phyloP scores from a whole-genome alignment of 2,113 vertebrate genomes.

The Hiodon alosoides region DNA sequence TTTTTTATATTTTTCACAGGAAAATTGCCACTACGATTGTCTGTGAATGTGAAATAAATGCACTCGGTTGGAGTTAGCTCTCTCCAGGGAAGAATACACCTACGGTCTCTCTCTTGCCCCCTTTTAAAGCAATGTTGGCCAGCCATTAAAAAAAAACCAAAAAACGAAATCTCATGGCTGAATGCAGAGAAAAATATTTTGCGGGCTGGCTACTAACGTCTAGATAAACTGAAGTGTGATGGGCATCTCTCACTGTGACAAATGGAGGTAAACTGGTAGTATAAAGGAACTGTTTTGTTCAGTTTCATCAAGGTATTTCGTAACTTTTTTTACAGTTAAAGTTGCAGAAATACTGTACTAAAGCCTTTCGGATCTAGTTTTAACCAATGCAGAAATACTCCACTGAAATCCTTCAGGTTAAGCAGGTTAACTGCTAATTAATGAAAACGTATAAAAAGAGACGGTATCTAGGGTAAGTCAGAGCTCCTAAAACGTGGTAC shows the following conservation, averaged over 20 bases:
- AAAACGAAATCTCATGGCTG: slow-evolving; percentile 32
- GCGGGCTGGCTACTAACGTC: slow-evolving; percentile 15
- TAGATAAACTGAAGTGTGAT: neutral
- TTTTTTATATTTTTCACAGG: slow-evolving; percentile 4
- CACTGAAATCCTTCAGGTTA: too few relatives aligned
- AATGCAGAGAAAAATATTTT: slow-evolving; percentile 33
- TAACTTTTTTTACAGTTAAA: too few relatives aligned
- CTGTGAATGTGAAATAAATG: neutral
- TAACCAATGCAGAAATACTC: too few relatives aligned
- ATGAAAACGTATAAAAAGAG: too few relatives aligned
- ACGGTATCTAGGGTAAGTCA: too few relatives aligned
- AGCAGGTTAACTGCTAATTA: too few relatives aligned
- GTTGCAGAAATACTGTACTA: too few relatives aligned
- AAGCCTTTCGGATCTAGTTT: too few relatives aligned
- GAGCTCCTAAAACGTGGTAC: slow-evolving; percentile 32
- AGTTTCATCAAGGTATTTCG: slow-evolving; percentile 6
- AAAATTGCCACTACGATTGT: neutral
- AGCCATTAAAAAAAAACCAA: neutral
- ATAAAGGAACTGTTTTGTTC: too few relatives aligned
- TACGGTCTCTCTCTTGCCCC: neutral
- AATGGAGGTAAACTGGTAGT: too few relatives aligned
- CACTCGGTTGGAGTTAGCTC: neutral
- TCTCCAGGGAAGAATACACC: slow-evolving; percentile 18
- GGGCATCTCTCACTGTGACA: neutral
- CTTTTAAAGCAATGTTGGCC: too few relatives aligned